Conservation (phyloP, 2,888 invertebrate genomes). For the Mayetiola destructor region DNA sequence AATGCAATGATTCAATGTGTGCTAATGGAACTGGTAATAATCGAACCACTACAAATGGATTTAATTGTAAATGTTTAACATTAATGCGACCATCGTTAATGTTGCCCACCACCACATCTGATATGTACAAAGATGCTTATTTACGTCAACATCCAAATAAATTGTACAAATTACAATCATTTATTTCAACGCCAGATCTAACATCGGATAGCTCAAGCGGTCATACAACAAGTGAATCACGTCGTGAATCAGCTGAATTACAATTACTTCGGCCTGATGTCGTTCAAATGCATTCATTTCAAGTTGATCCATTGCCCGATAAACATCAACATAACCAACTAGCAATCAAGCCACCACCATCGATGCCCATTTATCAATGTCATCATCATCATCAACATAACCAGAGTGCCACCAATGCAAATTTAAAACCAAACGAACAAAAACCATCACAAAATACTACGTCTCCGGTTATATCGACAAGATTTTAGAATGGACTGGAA, state of each 20-base stretch:
- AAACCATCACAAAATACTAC: too few species aligned
- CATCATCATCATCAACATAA: too few species aligned
- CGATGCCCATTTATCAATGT: too few species aligned
- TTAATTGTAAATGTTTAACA: too few species aligned
- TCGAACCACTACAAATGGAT: too few species aligned
- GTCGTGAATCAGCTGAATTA: background rate
- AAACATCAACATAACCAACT: background rate
- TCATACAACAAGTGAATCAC: background rate
- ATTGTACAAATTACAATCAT: background rate
- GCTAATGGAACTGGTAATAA: too few species aligned
- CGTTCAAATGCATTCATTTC: background rate
- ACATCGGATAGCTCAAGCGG: background rate
- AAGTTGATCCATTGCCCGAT: background rate
- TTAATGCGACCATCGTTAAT: background rate
- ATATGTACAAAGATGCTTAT: background rate
- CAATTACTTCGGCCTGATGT: background rate
- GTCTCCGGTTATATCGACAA: too few species aligned
- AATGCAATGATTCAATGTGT: too few species aligned
- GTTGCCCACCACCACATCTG: background rate
- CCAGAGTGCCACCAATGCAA: too few species aligned
- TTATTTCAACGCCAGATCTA: background rate
- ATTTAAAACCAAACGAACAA: too few species aligned
- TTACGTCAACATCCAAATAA: background rate
- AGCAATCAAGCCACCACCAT: background rate
- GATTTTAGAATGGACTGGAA: too few species aligned